Evolutionary conservation across 2,888 invertebrate genomes (phyloP), one percentile per base, ranked within the genome.

Genomic region (Epistrophella euchroma): DNA sequence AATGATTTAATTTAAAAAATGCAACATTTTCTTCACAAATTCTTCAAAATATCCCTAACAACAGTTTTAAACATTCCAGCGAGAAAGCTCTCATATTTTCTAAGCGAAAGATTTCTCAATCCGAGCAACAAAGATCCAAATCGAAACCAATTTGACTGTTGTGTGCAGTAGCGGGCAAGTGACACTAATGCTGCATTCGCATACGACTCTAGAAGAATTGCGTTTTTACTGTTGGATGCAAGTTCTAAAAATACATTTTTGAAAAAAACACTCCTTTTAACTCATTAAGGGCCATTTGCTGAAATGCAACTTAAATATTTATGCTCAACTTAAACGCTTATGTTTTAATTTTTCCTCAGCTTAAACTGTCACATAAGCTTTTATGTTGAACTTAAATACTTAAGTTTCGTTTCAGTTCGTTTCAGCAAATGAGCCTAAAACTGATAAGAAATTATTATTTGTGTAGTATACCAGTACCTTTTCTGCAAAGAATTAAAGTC

Each of bases 401-500:
- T n/a, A n/a, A n/a, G n/a, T n/a, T n/a, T n/a, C n/a, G n/a, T n/a
- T n/a, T n/a, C n/a, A n/a, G n/a, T n/a, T n/a, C n/a, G n/a, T n/a
- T n/a, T n/a, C n/a, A n/a, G n/a, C n/a, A n/a, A n/a, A n/a, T n/a
- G n/a, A n/a, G n/a, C n/a, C n/a, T n/a, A 58, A 22, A 45, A 11
- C 22, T 17, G 4, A 35, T 35, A 62, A 60, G 5, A 19, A 40
- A 47, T 28, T 50, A 43, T 43, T 43, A n/a, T n/a, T 19, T 40
- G 11, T 43, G 2, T 22, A 52, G 0, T 5, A 15, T 35, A 45
- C 15, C 52, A 88, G 22, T 89, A 94, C 94, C 94, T 89, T 93
- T 93, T 15, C 94, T 91, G 81, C 93, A 94, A 15, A 94, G 90
- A 25, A 93, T 91, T 22, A 94, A 90, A 0, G 93, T 93, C 89